phyloP scores from a whole-genome alignment of 1,140 invertebrate species.

The Akabosia matsudoensis region DNA sequence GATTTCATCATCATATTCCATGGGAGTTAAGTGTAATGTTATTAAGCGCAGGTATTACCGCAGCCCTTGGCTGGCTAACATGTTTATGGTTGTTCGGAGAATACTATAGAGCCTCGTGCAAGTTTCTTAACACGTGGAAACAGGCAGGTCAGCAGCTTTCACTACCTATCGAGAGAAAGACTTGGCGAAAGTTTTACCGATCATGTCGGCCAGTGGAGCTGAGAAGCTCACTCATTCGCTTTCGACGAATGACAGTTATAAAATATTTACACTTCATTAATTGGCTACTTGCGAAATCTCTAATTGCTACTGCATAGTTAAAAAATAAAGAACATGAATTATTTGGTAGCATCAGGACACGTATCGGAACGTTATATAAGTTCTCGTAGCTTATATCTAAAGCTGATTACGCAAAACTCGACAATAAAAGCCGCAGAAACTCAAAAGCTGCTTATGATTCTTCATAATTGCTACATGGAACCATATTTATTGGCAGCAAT shows the following conservation, averaged over 20 bases:
- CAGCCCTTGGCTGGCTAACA: neutral
- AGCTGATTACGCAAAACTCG: too few relatives aligned
- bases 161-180: neutral
- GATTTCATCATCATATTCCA: neutral
- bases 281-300: neutral
- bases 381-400: too few relatives aligned
- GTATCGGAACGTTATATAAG: too few relatives aligned
- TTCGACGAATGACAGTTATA: neutral
- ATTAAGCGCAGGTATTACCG: neutral
- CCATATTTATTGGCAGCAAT: too few relatives aligned
- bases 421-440: too few relatives aligned
- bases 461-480: too few relatives aligned
- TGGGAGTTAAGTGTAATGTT: neutral
- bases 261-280: conserved; percentile 10
- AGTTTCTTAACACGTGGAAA: neutral
- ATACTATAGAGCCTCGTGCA: neutral
- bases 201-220: neutral
- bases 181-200: neutral
- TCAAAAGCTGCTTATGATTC: too few relatives aligned
- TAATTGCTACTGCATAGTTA: neutral
- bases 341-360: too few relatives aligned
- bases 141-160: neutral
- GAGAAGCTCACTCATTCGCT: neutral
- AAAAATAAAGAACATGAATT: too few relatives aligned
- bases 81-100: neutral